phyloP scores from a whole-genome alignment of 1,140 invertebrate genomes.

The Drosophila lini region DNA sequence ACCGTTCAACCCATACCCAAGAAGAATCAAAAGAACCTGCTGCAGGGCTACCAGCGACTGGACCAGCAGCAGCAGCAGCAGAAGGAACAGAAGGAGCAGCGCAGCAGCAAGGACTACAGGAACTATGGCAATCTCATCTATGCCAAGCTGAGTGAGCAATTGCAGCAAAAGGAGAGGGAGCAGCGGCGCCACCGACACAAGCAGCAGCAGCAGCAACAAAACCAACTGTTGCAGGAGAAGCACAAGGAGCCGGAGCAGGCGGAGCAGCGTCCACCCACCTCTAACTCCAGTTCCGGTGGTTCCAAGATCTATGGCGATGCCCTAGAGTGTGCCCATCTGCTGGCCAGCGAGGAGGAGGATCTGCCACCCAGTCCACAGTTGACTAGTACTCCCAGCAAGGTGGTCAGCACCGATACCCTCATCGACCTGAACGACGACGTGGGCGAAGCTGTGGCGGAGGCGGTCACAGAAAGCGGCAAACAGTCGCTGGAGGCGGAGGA shows the following conservation, averaged over 20 bases:
- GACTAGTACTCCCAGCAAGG: constrained; percentile 66
- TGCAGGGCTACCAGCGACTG: constrained; percentile 70
- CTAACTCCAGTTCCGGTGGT: constrained; percentile 57
- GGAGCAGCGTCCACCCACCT: constrained; percentile 49
- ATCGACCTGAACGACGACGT: constrained; percentile 74
- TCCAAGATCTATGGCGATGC: constrained; percentile 73
- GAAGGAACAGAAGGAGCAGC: constrained; percentile 44
- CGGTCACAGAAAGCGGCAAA: constrained; percentile 53
- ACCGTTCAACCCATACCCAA: constrained; percentile 78
- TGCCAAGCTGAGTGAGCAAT: constrained; percentile 78
- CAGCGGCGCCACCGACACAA: constrained; percentile 68
- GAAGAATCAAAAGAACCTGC: constrained; percentile 57
- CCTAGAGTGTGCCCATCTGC: constrained; percentile 76
- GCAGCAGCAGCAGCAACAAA: constrained; percentile 51
- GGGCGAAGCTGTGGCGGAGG: constrained; percentile 68
- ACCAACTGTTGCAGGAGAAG: constrained; percentile 31
- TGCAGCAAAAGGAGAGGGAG: constrained; percentile 76
- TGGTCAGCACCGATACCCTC: constrained; percentile 69
- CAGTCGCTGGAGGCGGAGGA: constrained; percentile 49
- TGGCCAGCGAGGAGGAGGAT: constrained; percentile 79
- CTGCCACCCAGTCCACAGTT: constrained; percentile 61
- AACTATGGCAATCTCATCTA: constrained; percentile 82
- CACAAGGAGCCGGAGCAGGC: constrained; percentile 28
- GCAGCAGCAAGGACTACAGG: constrained; percentile 71
- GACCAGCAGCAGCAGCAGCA: constrained; percentile 44